phyloP scores from a whole-genome alignment of 1,140 invertebrate genomes.

The Heliothis virescens region DNA sequence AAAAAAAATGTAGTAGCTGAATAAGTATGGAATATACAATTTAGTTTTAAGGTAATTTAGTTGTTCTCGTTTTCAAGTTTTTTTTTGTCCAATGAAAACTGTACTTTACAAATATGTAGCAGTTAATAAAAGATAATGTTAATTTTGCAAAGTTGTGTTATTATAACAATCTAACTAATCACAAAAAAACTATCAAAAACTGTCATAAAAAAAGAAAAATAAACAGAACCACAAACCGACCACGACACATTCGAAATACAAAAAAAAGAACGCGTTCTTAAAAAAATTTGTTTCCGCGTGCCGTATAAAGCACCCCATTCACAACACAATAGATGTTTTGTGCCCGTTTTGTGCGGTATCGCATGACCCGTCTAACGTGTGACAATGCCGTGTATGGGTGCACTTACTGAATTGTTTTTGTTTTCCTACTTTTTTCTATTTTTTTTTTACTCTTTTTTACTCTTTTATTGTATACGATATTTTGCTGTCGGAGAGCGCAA shows the following conservation, averaged over 20 bases:
- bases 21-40: too few species aligned
- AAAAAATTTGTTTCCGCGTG: constrained; percentile 79
- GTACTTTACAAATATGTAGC: too few species aligned
- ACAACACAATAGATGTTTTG: constrained; percentile 79
- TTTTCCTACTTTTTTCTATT: constrained; percentile 71
- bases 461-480: constrained; percentile 69
- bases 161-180: too few species aligned
- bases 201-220: constrained; percentile 8
- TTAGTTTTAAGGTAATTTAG: too few species aligned
- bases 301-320: constrained; percentile 80
- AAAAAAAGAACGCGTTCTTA: constrained; percentile 78
- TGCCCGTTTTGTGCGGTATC: constrained; percentile 68
- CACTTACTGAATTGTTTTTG: constrained; percentile 81
- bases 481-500: constrained; percentile 75
- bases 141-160: too few species aligned
- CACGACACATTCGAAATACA: constrained; percentile 67
- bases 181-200: too few species aligned
- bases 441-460: constrained; percentile 39
- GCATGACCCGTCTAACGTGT: constrained; percentile 76
- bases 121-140: too few species aligned
- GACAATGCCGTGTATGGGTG: constrained; percentile 81
- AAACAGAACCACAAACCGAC: constrained; percentile 49
- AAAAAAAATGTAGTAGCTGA: neutral
- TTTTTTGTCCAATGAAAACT: too few species aligned
- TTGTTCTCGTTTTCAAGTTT: too few species aligned